These are phyloP conservation scores for Sycobia sp. DNA, from an alignment of 1,140 invertebrate genomes.

Conservation along the genomic window DNA sequence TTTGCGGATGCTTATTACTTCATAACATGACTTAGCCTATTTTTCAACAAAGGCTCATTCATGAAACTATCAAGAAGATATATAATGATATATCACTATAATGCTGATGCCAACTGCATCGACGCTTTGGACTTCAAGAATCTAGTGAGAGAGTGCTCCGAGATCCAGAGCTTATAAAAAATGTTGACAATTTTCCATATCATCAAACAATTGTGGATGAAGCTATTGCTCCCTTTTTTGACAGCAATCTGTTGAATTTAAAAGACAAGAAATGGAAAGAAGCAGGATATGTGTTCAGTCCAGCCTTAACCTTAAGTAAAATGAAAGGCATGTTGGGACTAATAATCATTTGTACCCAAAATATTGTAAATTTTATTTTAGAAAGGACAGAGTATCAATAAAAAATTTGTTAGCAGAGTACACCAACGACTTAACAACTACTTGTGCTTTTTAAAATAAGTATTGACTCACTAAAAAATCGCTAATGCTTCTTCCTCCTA, in stretches of 20 bases:
- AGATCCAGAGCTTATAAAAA: conserved; percentile 70
- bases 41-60: conserved; percentile 22
- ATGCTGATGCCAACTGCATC: conserved; percentile 48
- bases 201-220: conserved; percentile 57
- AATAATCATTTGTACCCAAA: conserved; percentile 43
- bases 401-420: no score
- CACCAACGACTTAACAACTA: no score
- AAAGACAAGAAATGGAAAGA: conserved; percentile 56
- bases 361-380: conserved; percentile 36
- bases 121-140: conserved; percentile 62
- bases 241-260: conserved; percentile 62
- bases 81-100: conserved; percentile 37
- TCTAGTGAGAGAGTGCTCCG: conserved; percentile 64
- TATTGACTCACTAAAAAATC: no score
- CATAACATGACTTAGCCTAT: conserved; percentile 35
- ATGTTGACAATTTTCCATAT: conserved; percentile 70
- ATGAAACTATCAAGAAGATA: conserved; percentile 27
- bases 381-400: no score
- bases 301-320: conserved; percentile 57
- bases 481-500: no score
- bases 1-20: conserved; percentile 35
- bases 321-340: conserved; percentile 52
- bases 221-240: conserved; percentile 62
- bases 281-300: conserved; percentile 51
- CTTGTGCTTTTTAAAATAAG: no score